A percentile compares a stretch with the other conserved stretches of the same genome.
phyloP scores from a whole-genome alignment of 2,888 invertebrate species.

The Unio delphinus region DNA sequence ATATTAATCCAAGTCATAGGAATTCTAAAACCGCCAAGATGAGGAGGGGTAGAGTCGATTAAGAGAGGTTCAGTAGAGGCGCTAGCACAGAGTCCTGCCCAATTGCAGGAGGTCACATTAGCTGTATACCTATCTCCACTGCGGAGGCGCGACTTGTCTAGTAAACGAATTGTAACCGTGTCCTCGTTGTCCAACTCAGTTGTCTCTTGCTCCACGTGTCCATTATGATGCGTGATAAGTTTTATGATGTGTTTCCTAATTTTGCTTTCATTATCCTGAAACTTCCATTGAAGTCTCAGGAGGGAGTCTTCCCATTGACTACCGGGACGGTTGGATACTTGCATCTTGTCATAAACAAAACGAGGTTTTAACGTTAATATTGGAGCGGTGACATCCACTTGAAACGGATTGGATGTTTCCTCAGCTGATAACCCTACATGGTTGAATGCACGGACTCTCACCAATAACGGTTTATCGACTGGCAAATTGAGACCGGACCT shows the following conservation, averaged over 20 bases:
- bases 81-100: conserved; percentile 35
- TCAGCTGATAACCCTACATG: conserved; percentile 3
- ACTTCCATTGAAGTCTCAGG: conserved; percentile 20
- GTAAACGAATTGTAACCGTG: conserved; percentile 16
- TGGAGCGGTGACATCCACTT: too few relatives aligned
- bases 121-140: conserved; percentile 33
- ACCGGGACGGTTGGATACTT: too few relatives aligned
- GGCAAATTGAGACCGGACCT: conserved; percentile 9
- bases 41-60: conserved; percentile 48
- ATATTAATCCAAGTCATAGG: conserved; percentile 25
- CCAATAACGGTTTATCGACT: conserved; percentile 2
- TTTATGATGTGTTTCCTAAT: conserved; percentile 21
- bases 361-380: too few relatives aligned
- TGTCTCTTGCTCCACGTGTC: conserved; percentile 28
- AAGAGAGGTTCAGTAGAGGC: conserved; percentile 20
- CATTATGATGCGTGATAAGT: conserved; percentile 29
- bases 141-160: conserved; percentile 17
- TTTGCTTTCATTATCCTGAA: conserved; percentile 30
- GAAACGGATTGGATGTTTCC: too few relatives aligned
- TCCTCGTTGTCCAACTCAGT: conserved; percentile 20
- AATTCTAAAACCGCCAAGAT: conserved; percentile 37
- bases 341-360: too few relatives aligned
- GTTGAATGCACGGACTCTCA: conserved; percentile 6
- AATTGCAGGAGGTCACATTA: conserved; percentile 34
- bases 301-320: conserved; percentile 33